Evolutionary conservation across 2,797 vertebrate species (phyloP).

Genomic region (Paedocypris micromegethes): DNA sequence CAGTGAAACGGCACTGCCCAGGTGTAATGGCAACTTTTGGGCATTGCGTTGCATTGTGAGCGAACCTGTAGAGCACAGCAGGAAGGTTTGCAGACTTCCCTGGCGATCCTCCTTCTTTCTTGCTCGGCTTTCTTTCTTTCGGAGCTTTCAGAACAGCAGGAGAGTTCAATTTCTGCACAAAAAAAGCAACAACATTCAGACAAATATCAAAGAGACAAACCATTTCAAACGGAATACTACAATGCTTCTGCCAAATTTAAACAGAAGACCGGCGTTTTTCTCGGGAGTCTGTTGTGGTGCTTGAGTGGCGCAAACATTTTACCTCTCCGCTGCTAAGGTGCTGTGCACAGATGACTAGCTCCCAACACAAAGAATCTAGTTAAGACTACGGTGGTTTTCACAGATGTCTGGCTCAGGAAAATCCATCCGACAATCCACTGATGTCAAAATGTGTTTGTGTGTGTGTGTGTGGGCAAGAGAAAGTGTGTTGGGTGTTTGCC

Average conservation of each 20-base stretch:
- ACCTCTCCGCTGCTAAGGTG: no score
- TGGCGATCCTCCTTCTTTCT: constrained; percentile 87
- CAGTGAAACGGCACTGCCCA: background rate
- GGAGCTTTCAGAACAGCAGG: constrained; percentile 88
- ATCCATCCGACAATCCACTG: no score
- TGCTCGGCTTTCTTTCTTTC: constrained; percentile 94
- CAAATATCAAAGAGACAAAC: background rate
- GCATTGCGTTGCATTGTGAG: background rate
- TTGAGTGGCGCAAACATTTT: no score
- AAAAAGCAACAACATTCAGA: background rate
- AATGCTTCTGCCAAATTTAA: background rate
- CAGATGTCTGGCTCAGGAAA: no score
- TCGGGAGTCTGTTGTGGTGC: background rate
- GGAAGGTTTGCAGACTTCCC: constrained; percentile 84
- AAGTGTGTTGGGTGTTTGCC: no score
- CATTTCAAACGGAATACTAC: background rate
- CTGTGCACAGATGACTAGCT: no score
- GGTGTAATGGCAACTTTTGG: background rate
- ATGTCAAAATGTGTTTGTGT: no score
- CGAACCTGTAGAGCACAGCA: constrained; percentile 88
- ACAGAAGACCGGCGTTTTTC: background rate
- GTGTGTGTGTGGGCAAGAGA: no score
- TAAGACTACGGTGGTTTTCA: no score
- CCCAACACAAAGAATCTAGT: no score
- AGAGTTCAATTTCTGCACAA: constrained; percentile 81